Evolutionary conservation across 2,113 vertebrate species (phyloP).

Genomic region (Smithornis capensis): DNA sequence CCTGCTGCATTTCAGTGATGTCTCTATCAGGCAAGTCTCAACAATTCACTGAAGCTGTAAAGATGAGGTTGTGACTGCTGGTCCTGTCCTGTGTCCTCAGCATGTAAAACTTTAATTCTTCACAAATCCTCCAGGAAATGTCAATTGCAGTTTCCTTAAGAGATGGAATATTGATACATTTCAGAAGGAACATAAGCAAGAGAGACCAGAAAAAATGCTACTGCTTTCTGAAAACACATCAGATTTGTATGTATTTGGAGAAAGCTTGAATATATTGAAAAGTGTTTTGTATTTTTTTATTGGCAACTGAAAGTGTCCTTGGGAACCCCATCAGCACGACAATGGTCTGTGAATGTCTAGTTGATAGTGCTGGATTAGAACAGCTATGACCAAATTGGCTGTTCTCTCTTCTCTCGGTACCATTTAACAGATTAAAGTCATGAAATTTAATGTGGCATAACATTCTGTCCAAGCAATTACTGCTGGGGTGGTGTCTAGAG

Average conservation of each 20-base stretch:
- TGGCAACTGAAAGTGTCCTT: background rate
- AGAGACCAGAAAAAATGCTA: background rate
- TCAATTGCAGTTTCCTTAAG: background rate
- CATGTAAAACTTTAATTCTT: fast-evolving
- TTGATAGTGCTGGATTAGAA: background rate
- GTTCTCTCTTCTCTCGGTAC: background rate
- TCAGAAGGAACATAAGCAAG: background rate
- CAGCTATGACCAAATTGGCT: background rate
- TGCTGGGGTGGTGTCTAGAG: background rate
- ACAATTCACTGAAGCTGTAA: background rate
- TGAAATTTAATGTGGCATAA: background rate
- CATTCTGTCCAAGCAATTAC: background rate
- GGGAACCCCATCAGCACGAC: fast-evolving
- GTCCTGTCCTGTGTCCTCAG: background rate
- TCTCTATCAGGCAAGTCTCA: background rate
- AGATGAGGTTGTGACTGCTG: background rate
- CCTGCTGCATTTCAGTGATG: background rate
- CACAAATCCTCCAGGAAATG: background rate
- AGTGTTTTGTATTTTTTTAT: background rate
- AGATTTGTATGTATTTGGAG: background rate
- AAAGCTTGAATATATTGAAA: background rate
- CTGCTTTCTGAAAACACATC: background rate
- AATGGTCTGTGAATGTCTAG: background rate
- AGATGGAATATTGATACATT: fast-evolving
- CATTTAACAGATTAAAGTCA: background rate